A percentile compares a stretch with the other conserved stretches of the same genome.
Conservation (phyloP, 2,888 invertebrate genomes). For the Pocota personata region DNA sequence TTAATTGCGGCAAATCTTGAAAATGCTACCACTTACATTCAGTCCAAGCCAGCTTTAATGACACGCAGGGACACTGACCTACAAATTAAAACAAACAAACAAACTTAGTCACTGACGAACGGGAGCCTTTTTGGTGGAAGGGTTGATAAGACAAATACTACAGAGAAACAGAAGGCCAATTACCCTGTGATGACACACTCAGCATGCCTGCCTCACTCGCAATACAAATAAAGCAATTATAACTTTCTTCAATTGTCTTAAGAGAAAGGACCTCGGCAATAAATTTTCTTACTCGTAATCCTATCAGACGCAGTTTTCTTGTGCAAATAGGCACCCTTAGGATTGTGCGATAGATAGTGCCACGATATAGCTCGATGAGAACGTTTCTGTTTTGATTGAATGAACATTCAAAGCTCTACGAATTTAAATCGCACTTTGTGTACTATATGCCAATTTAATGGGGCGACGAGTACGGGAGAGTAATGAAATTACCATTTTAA, state of each 20-base stretch:
- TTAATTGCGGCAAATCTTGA: constrained; percentile 30
- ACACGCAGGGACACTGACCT: not conserved
- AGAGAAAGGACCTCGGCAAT: constrained; percentile 19
- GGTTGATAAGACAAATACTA: not conserved
- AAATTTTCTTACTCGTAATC: constrained; percentile 52
- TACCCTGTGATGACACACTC: constrained; percentile 29
- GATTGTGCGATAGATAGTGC: not conserved
- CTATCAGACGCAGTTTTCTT: constrained; percentile 13
- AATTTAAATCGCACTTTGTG: constrained; percentile 14
- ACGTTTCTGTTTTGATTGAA: constrained; percentile 52
- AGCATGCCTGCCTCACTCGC: not conserved
- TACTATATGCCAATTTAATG: constrained; percentile 49
- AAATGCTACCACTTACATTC: not conserved
- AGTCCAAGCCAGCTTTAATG: not conserved
- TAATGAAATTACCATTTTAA: constrained; percentile 72
- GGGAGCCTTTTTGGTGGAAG: not conserved
- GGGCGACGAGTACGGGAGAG: constrained; percentile 18
- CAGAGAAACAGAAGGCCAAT: constrained; percentile 29
- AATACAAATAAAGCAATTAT: constrained; percentile 58
- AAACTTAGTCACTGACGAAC: constrained; percentile 13
- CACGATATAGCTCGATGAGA: not conserved
- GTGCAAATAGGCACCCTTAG: constrained; percentile 7
- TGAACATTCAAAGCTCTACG: constrained; percentile 2
- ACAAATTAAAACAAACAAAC: constrained; percentile 20
- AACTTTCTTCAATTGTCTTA: constrained; percentile 42